Conservation (phyloP, 2,797 vertebrate species). For the Lepilemur ruficaudatus region DNA sequence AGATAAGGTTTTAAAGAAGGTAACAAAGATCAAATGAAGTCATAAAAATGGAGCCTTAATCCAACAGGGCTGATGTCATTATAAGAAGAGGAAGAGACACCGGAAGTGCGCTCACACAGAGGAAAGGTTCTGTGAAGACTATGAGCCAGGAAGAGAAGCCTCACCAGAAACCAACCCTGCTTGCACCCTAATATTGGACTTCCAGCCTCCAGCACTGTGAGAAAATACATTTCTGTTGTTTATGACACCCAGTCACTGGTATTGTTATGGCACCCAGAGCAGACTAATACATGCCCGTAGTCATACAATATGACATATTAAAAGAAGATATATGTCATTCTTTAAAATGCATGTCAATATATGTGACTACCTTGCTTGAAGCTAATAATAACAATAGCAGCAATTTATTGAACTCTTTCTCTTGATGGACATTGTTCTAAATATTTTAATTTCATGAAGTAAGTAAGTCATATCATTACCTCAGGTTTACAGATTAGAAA, state of each 20-base stretch:
- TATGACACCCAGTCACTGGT: neutral
- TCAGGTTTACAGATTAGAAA: conserved; percentile 7
- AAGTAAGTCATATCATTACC: neutral
- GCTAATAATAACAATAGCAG: neutral
- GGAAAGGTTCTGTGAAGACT: neutral
- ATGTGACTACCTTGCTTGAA: neutral
- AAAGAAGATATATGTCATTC: neutral
- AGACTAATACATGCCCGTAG: neutral
- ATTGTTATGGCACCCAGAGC: neutral
- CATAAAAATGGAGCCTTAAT: neutral
- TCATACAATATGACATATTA: neutral
- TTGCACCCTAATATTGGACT: neutral
- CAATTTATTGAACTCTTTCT: neutral
- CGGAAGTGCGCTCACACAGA: neutral
- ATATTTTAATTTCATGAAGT: neutral
- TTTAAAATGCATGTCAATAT: neutral
- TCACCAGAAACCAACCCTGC: accelerated
- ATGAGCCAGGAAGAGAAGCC: neutral
- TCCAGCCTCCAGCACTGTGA: neutral
- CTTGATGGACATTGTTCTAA: neutral
- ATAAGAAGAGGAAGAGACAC: neutral
- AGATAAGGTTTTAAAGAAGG: neutral
- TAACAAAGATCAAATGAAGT: neutral
- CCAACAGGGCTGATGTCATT: neutral
- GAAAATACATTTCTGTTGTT: neutral